Conservation (phyloP, 1,140 invertebrate genomes). For the Oreohelix idahoensis region DNA sequence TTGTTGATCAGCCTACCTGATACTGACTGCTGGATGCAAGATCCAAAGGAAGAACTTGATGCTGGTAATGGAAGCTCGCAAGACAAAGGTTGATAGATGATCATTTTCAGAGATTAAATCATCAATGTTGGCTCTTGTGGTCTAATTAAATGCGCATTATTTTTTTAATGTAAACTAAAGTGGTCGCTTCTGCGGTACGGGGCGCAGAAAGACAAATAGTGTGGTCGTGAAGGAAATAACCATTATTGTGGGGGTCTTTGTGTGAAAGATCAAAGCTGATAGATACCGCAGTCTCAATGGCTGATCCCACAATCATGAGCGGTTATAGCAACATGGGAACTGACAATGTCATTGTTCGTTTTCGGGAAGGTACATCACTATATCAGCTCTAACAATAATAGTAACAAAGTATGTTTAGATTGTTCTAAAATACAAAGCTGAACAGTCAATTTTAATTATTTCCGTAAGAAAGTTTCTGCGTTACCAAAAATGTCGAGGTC, state of each 20-base stretch:
- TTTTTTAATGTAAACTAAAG: background rate
- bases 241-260: background rate
- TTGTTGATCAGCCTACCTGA: slow-evolving; percentile 4
- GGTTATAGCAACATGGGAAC: background rate
- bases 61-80: background rate
- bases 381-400: too few species aligned
- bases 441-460: too few species aligned
- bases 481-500: too few species aligned
- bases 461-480: too few species aligned
- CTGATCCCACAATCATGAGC: background rate
- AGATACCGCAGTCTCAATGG: background rate
- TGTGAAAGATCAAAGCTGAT: slow-evolving; percentile 6
- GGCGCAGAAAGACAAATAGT: background rate
- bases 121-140: slow-evolving; percentile 3
- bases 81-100: background rate
- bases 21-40: background rate
- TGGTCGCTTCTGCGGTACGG: background rate
- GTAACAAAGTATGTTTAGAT: too few species aligned
- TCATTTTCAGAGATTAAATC: background rate
- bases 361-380: too few species aligned
- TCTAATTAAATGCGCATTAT: slow-evolving; percentile 12
- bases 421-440: too few species aligned
- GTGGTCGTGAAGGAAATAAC: background rate
- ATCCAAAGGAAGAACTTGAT: background rate
- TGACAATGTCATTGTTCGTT: background rate